Percentiles rank a stretch among this genome's conserved stretches.
These are phyloP conservation scores for Cataglyphis albicans DNA, from an alignment of 2,888 invertebrate genomes.

Conservation along the genomic window DNA sequence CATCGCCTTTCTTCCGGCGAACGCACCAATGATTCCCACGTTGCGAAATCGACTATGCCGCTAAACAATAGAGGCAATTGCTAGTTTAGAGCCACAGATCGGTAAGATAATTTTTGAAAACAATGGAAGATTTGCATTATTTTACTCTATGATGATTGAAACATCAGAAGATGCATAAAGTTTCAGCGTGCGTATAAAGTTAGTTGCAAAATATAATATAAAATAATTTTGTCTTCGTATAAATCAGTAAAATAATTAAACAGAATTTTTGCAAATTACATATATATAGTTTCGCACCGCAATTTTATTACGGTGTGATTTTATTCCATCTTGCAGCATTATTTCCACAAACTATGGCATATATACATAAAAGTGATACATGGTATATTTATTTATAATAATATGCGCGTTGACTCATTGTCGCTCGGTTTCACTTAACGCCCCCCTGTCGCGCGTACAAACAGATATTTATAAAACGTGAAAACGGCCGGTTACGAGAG, in stretches of 20 bases:
- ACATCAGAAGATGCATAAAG: neutral
- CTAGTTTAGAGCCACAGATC: neutral
- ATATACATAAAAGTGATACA: neutral
- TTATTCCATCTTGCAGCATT: neutral
- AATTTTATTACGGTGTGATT: neutral
- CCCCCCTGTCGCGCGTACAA: conserved; percentile 34
- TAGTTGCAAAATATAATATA: conserved; percentile 9
- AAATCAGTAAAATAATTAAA: neutral
- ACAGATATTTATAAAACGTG: conserved; percentile 80
- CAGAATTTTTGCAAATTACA: neutral
- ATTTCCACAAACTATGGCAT: neutral
- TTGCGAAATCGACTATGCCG: conserved; percentile 30
- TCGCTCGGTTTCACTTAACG: conserved; percentile 32
- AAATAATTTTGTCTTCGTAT: neutral
- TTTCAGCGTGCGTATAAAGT: neutral
- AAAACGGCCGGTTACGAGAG: conserved; percentile 69
- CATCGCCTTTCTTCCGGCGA: conserved; percentile 46
- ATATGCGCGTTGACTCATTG: conserved; percentile 66
- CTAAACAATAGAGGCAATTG: conserved; percentile 14
- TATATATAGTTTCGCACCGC: neutral
- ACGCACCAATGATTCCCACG: conserved; percentile 24
- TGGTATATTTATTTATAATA: conserved; percentile 59
- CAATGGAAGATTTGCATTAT: neutral
- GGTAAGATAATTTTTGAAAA: conserved; percentile 12
- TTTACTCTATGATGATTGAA: neutral